phyloP scores from a whole-genome alignment of 2,797 vertebrate species.

The Phylloscopus collybita region DNA sequence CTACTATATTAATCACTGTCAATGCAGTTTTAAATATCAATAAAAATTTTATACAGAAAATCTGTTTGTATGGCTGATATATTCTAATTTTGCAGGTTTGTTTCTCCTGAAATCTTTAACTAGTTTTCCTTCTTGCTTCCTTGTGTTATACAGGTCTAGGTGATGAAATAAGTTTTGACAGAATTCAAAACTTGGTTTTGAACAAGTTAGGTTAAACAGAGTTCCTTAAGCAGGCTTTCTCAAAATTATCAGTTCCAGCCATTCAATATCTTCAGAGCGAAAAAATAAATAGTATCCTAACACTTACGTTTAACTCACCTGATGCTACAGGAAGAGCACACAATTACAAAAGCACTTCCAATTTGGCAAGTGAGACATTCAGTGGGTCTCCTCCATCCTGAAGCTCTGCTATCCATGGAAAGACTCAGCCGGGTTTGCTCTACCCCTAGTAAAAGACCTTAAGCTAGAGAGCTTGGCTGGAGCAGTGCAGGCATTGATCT shows the following conservation, averaged over 20 bases:
- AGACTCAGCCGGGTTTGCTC: neutral
- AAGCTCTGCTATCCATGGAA: neutral
- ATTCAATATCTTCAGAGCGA: neutral
- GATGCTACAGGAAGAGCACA: neutral
- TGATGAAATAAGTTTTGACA: neutral
- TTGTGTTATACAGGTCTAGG: neutral
- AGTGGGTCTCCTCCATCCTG: neutral
- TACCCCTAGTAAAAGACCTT: neutral
- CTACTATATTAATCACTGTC: neutral
- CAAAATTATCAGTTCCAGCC: neutral
- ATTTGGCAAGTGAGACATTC: neutral
- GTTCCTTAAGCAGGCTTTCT: neutral
- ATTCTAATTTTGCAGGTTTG: neutral
- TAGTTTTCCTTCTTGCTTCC: neutral
- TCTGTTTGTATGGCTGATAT: neutral
- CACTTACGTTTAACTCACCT: neutral
- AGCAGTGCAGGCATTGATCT: neutral
- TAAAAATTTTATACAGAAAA: neutral
- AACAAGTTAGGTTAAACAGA: neutral
- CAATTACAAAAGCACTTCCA: neutral
- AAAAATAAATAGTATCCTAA: neutral
- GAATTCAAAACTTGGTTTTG: neutral
- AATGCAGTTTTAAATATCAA: neutral
- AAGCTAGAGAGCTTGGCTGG: neutral
- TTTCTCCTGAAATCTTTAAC: neutral